Evolutionary conservation across 2,113 vertebrate genomes (phyloP).

Genomic region (Myodes glareolus): DNA sequence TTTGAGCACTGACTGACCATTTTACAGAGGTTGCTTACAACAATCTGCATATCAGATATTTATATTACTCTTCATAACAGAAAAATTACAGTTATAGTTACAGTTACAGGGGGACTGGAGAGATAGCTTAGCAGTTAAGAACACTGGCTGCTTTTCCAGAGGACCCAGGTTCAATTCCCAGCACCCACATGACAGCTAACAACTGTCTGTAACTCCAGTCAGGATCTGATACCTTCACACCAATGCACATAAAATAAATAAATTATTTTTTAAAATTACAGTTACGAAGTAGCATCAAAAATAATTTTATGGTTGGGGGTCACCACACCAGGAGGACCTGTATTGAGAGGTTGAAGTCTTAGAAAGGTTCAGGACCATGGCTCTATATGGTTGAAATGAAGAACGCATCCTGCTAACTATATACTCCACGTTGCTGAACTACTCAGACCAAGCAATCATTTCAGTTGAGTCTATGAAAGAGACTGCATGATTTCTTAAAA

Average conservation of each 20-base stretch:
- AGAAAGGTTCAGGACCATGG: not conserved
- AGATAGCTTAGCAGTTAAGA: too few relatives aligned
- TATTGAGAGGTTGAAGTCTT: not conserved
- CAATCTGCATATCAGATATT: not conserved
- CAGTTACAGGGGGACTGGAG: not conserved
- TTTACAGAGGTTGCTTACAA: not conserved
- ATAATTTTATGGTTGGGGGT: not conserved
- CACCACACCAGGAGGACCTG: not conserved
- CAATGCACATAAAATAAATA: too few relatives aligned
- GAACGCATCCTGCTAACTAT: not conserved
- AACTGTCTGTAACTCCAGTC: too few relatives aligned
- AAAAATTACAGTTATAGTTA: not conserved
- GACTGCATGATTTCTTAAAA: constrained; percentile 2
- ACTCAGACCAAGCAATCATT: not conserved
- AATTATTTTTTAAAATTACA: not conserved
- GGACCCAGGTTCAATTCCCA: too few relatives aligned
- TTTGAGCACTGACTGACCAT: not conserved
- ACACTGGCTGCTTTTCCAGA: too few relatives aligned
- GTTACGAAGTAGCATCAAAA: not conserved
- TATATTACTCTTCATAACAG: not conserved
- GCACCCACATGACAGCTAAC: too few relatives aligned
- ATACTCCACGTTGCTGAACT: constrained; percentile 18
- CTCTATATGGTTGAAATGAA: constrained; percentile 32
- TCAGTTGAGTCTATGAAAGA: not conserved
- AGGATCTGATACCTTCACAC: too few relatives aligned